phyloP scores from a whole-genome alignment of 2,888 invertebrate species.

The Nephrotoma appendiculata region DNA sequence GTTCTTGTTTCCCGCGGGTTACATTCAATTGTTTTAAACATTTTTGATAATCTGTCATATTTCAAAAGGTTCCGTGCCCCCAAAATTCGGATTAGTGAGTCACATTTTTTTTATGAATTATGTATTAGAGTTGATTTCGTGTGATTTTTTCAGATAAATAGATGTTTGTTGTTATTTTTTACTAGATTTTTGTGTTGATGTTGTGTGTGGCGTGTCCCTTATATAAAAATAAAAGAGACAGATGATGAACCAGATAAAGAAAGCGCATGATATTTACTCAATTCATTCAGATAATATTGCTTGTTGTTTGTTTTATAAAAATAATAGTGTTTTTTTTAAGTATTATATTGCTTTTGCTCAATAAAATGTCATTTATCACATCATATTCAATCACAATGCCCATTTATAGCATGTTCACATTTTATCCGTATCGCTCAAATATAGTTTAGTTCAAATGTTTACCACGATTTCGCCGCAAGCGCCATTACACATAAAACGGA shows the following conservation, averaged over 20 bases:
- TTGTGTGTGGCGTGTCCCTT: background rate
- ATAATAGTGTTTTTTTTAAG: background rate
- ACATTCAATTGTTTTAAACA: background rate
- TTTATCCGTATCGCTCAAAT: background rate
- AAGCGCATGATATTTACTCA: background rate
- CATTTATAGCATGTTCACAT: background rate
- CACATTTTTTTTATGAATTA: background rate
- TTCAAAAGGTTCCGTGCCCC: background rate
- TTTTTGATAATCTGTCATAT: background rate
- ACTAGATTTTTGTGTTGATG: conserved; percentile 4
- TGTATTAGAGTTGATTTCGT: background rate
- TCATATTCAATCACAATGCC: background rate
- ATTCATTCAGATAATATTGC: background rate
- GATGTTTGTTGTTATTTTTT: background rate
- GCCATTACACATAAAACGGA: background rate
- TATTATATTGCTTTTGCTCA: background rate
- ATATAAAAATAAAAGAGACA: background rate
- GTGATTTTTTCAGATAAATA: background rate
- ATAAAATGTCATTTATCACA: background rate
- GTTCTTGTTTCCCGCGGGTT: background rate
- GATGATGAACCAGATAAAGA: background rate
- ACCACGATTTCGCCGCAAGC: background rate
- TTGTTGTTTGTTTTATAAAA: background rate
- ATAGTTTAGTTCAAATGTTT: background rate
- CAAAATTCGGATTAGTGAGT: background rate